Evolutionary conservation across 2,113 vertebrate genomes (phyloP).

Genomic region (Falco punctatus): DNA sequence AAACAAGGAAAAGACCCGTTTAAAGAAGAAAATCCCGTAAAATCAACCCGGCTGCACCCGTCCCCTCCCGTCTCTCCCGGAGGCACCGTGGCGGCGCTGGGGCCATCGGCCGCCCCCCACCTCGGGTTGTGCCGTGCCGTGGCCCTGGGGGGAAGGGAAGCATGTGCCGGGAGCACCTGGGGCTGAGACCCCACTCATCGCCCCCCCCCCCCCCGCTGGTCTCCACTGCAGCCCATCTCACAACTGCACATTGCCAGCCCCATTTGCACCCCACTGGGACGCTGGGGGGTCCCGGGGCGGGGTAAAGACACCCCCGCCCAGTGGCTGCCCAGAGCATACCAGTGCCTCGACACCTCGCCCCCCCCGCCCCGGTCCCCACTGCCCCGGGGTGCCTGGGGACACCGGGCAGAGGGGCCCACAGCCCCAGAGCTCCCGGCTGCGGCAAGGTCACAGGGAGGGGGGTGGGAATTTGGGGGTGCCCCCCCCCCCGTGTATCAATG

Average conservation of each 20-base stretch:
- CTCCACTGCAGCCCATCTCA: neutral
- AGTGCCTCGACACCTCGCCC: accelerated
- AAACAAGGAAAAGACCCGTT: neutral
- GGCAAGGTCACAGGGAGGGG: too few species aligned
- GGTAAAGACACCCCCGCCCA: neutral
- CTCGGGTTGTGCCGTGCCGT: accelerated
- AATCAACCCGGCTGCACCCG: accelerated
- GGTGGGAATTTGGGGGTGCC: too few species aligned
- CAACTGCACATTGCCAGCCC: neutral
- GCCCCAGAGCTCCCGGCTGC: neutral
- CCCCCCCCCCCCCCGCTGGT: neutral
- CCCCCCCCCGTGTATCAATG: too few species aligned
- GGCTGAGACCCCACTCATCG: neutral
- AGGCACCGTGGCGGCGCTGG: accelerated
- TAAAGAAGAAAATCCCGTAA: neutral
- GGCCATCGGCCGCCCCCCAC: accelerated
- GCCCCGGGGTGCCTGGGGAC: neutral
- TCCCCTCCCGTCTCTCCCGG: neutral
- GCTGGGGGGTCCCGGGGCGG: neutral
- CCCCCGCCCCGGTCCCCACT: accelerated
- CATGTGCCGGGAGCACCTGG: accelerated
- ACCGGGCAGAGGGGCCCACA: too few species aligned
- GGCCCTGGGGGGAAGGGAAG: neutral
- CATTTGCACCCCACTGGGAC: accelerated
- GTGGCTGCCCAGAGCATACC: accelerated